A percentile compares a stretch with the other conserved stretches of the same genome.
Conservation (phyloP, 2,113 vertebrate species). For the Stigmatopora argus region DNA sequence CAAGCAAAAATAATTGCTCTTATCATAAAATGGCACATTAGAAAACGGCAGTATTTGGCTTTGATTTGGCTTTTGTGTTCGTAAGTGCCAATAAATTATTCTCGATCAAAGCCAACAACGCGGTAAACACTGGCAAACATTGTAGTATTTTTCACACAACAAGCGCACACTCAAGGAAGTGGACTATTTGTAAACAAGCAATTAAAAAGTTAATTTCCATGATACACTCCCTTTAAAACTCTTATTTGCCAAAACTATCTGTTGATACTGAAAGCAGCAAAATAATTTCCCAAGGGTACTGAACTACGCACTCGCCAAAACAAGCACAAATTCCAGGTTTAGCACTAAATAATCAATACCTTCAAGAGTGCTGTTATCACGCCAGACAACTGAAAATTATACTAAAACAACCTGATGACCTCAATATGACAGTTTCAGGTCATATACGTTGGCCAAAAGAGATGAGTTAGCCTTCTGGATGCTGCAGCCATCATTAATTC, state of each 20-base stretch:
- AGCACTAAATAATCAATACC: not conserved
- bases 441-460: not conserved
- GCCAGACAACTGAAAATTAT: not conserved
- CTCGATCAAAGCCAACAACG: not conserved
- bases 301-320: not conserved
- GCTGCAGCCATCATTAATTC: constrained; percentile 4
- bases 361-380: not conserved
- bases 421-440: not conserved
- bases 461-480: constrained; percentile 3
- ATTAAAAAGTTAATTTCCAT: constrained; percentile 1
- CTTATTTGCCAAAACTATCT: not conserved
- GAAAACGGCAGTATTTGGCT: not conserved
- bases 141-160: not conserved
- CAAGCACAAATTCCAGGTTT: constrained; percentile 2
- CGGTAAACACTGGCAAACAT: too few species aligned
- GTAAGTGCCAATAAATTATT: not conserved
- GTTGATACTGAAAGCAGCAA: constrained; percentile 7
- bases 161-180: not conserved
- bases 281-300: constrained; percentile 4
- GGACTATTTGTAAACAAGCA: not conserved
- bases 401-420: not conserved
- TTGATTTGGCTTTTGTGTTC: not conserved
- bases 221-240: not conserved
- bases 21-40: not conserved
- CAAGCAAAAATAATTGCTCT: not conserved